Evolutionary conservation across 1,140 invertebrate genomes (phyloP), one percentile per base, ranked within the genome.

Genomic region (Euura lappo): DNA sequence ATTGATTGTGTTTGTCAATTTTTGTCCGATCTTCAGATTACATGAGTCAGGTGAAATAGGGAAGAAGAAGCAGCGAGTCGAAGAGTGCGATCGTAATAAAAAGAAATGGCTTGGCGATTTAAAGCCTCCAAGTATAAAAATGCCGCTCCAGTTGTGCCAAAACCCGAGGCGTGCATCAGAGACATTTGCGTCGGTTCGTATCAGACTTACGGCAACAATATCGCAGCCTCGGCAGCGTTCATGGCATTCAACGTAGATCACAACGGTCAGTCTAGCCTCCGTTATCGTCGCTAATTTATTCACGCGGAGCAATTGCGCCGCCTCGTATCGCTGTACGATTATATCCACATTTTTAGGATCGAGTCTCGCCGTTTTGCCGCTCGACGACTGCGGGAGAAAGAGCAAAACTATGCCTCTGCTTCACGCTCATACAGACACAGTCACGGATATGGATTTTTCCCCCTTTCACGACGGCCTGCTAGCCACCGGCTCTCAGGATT

Each of bases 71-170:
- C 66, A 80, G 74, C 69, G 28, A 78, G 69, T 68, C 10, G 28
- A 42, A 68, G 28, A 28, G 28, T 28, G 8, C 67, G 66, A 77
- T 79, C 75, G 80, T 73, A 43, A 65, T 69, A 13, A 72, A 82
- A 81, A 92, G 28, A 84, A 79, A 96, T 96, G 95, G 95, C 95
- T 87, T 98, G 96, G 95, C 91, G 96, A 88, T 98, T 98, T 88
- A 98, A 98, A 91, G 95, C 95, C 83, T 98, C 96, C 71, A 98
- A 98, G 85, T 98, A 97, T 86, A 98, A 98, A 91, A 98, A 98
- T 94, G 95, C 96, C 73, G 93, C 95, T 76, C 96, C 96, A 44
- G 96, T 97, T 83, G 93, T 97, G 77, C 95, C 96, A 7, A 97
- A 97, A 84, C 94, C 94, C 74, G 96, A 98, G 89, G 93, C 94